These are phyloP conservation scores for Pheosia gnoma DNA, from an alignment of 2,888 invertebrate species.

Conservation along the genomic window DNA sequence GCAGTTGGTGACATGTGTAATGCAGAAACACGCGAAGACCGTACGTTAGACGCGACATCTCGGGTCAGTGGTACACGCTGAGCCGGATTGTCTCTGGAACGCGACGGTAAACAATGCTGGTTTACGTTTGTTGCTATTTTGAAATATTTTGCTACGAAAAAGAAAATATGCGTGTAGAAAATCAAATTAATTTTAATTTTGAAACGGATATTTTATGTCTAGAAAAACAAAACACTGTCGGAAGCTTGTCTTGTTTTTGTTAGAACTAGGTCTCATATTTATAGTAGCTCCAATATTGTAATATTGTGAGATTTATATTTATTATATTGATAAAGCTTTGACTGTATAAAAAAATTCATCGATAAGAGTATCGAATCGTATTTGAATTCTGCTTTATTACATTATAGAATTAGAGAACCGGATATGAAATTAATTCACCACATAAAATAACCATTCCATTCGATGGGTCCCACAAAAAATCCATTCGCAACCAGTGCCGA, in stretches of 20 bases:
- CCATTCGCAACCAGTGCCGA: neutral
- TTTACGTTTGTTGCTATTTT: slow-evolving; percentile 15
- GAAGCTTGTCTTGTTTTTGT: too few relatives aligned
- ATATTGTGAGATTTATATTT: too few relatives aligned
- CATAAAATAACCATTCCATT: neutral
- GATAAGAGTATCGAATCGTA: neutral
- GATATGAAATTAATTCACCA: neutral
- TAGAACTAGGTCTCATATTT: too few relatives aligned
- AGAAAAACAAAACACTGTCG: too few relatives aligned
- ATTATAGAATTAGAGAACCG: neutral
- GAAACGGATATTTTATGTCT: too few relatives aligned
- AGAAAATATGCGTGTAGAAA: neutral
- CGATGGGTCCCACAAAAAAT: neutral
- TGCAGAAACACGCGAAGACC: slow-evolving; percentile 1
- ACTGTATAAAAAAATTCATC: neutral
- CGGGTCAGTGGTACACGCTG: slow-evolving; percentile 38
- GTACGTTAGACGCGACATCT: slow-evolving; percentile 9
- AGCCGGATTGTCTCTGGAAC: slow-evolving; percentile 35
- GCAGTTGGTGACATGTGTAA: slow-evolving; percentile 1
- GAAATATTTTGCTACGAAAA: slow-evolving; percentile 9
- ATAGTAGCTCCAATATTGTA: too few relatives aligned
- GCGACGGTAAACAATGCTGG: slow-evolving; percentile 23
- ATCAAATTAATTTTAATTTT: too few relatives aligned
- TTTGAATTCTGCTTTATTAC: neutral
- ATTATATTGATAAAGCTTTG: too few relatives aligned